Evolutionary conservation across 2,797 vertebrate species (phyloP).

Genomic region (Prunella strophiata): DNA sequence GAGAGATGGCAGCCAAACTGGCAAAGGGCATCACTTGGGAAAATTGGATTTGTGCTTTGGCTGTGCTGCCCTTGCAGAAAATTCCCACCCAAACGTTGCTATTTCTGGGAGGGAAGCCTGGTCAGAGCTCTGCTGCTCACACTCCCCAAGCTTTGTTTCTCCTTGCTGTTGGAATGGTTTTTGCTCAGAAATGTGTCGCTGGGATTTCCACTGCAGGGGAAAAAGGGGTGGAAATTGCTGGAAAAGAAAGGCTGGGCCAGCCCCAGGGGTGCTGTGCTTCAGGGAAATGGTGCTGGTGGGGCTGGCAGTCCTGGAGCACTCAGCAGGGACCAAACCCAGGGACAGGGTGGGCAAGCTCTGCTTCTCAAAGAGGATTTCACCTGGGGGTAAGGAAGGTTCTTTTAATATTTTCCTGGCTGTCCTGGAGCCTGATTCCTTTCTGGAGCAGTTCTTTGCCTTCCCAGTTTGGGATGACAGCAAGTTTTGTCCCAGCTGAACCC

Average conservation of each 20-base stretch:
- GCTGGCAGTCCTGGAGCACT: rapidly evolving
- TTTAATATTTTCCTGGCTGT: not conserved
- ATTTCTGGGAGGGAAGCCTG: conserved; percentile 6
- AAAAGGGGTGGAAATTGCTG: not conserved
- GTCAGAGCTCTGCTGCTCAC: not conserved
- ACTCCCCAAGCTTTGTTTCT: not conserved
- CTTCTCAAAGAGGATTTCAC: not conserved
- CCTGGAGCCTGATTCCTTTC: not conserved
- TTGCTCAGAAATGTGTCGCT: not conserved
- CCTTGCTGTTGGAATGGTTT: conserved; percentile 13
- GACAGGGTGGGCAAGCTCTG: not conserved
- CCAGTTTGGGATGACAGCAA: not conserved
- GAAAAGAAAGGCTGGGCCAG: not conserved
- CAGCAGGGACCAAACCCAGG: not conserved
- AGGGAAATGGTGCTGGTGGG: not conserved
- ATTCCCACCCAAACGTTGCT: conserved; percentile 64
- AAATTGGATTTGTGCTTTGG: conserved; percentile 71
- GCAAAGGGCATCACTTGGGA: conserved; percentile 57
- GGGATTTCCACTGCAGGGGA: conserved; percentile 10
- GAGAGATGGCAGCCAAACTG: conserved; percentile 55
- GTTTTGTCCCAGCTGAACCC: not conserved
- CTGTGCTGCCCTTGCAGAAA: conserved; percentile 54
- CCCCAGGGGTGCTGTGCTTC: not conserved
- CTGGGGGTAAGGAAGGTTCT: not conserved
- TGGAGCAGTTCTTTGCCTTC: not conserved